Conservation (phyloP, 2,888 invertebrate genomes). For the Kryphioiulus occultus region DNA sequence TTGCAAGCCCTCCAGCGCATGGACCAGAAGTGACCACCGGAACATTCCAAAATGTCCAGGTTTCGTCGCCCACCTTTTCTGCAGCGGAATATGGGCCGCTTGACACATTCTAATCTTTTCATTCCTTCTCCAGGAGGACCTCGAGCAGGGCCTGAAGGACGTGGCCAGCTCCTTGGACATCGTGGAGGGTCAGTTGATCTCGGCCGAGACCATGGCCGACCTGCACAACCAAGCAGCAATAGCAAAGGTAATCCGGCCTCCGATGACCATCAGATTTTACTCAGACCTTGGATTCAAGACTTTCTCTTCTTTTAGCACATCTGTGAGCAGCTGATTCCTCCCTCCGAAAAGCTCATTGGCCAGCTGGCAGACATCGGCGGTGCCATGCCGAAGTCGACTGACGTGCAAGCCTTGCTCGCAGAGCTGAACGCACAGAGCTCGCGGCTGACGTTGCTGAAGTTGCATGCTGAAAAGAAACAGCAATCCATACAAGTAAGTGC, state of each 20-base stretch:
- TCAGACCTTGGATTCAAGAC: too few relatives aligned
- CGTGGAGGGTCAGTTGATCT: conserved; percentile 48
- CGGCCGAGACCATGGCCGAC: conserved; percentile 47
- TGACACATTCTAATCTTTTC: not conserved
- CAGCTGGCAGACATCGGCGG: conserved; percentile 37
- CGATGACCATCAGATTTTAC: not conserved
- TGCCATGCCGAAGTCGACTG: conserved; percentile 33
- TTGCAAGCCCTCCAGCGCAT: not conserved
- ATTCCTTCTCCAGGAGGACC: conserved; percentile 40
- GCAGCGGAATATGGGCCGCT: not conserved
- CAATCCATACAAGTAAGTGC: conserved; percentile 38
- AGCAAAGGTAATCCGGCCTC: conserved; percentile 33
- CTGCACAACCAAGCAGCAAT: conserved; percentile 46
- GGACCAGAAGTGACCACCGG: not conserved
- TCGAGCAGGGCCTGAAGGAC: conserved; percentile 46
- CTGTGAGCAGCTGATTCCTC: conserved; percentile 41
- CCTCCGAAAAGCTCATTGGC: conserved; percentile 39
- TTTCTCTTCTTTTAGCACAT: conserved; percentile 4
- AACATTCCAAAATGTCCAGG: not conserved
- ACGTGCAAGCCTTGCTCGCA: conserved; percentile 42
- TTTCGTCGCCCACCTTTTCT: not conserved
- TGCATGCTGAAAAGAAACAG: conserved; percentile 49
- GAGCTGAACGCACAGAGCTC: conserved; percentile 43
- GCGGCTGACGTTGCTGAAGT: conserved; percentile 45
- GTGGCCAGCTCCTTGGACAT: conserved; percentile 31